Percentiles rank a stretch among this genome's conserved stretches.
These are phyloP conservation scores for Eugnorisma glareosa DNA, from an alignment of 2,888 invertebrate species.

Conservation along the genomic window DNA sequence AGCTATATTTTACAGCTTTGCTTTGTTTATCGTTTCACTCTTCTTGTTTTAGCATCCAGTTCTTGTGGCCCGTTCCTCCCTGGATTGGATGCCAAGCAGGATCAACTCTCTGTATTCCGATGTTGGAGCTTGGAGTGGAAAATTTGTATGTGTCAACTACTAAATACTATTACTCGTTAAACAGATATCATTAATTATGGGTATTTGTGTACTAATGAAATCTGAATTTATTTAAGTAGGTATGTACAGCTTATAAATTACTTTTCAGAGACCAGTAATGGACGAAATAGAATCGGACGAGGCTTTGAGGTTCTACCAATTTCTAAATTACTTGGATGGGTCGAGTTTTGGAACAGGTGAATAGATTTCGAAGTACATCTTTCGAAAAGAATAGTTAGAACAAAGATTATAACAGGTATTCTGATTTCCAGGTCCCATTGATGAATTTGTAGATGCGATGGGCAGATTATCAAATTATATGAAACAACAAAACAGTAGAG, in stretches of 20 bases:
- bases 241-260: neutral
- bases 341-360: conserved; percentile 88
- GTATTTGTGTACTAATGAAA: neutral
- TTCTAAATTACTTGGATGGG: conserved; percentile 88
- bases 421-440: conserved; percentile 81
- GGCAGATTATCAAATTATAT: conserved; percentile 82
- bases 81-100: conserved; percentile 89
- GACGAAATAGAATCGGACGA: conserved; percentile 89
- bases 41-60: conserved; percentile 82
- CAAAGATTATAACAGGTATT: neutral
- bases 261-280: conserved; percentile 87
- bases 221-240: neutral
- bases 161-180: neutral
- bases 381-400: neutral
- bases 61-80: conserved; percentile 84
- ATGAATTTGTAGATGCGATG: conserved; percentile 88
- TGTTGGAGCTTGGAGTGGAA: conserved; percentile 89
- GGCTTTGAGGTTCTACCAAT: conserved; percentile 87
- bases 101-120: conserved; percentile 88
- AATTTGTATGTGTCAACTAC: conserved; percentile 80
- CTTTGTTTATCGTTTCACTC: neutral
- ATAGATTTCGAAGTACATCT: neutral
- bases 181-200: neutral
- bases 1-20: neutral
- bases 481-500: conserved; percentile 87